phyloP scores from a whole-genome alignment of 2,888 invertebrate genomes.

The Chalcis sispes region DNA sequence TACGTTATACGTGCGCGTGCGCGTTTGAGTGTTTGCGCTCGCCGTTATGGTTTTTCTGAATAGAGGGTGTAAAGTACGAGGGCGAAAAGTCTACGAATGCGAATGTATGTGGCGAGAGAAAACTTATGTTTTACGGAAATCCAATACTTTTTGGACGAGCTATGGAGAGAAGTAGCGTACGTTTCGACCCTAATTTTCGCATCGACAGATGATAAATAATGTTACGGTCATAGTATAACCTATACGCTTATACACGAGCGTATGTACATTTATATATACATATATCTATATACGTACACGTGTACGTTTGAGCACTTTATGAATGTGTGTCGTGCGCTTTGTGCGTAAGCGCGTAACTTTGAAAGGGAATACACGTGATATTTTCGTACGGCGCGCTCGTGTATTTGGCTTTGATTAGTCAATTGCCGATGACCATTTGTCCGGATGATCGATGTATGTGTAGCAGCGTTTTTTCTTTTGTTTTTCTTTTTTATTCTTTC shows the following conservation, averaged over 20 bases:
- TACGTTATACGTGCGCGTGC: neutral
- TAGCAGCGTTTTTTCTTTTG: neutral
- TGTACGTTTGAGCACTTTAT: constrained; percentile 5
- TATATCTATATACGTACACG: neutral
- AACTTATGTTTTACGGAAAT: constrained; percentile 57
- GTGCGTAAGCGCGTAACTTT: neutral
- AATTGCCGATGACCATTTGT: constrained; percentile 45
- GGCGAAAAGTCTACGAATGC: neutral
- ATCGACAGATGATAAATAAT: constrained; percentile 49
- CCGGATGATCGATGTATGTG: constrained; percentile 34
- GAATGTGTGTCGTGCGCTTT: neutral
- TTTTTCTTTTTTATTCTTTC: constrained; percentile 6
- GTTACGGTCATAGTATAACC: no score
- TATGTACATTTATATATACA: no score
- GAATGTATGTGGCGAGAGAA: constrained; percentile 20
- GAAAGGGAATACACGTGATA: constrained; percentile 35
- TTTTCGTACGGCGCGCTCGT: constrained; percentile 16
- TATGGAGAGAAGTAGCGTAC: neutral
- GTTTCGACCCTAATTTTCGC: constrained; percentile 52
- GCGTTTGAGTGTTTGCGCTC: constrained; percentile 50
- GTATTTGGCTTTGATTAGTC: constrained; percentile 50
- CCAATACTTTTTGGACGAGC: constrained; percentile 47
- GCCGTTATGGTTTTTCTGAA: constrained; percentile 10
- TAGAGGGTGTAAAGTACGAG: neutral
- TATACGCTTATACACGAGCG: neutral